phyloP scores from a whole-genome alignment of 1,140 invertebrate species.

The Hycleus phaleratus region DNA sequence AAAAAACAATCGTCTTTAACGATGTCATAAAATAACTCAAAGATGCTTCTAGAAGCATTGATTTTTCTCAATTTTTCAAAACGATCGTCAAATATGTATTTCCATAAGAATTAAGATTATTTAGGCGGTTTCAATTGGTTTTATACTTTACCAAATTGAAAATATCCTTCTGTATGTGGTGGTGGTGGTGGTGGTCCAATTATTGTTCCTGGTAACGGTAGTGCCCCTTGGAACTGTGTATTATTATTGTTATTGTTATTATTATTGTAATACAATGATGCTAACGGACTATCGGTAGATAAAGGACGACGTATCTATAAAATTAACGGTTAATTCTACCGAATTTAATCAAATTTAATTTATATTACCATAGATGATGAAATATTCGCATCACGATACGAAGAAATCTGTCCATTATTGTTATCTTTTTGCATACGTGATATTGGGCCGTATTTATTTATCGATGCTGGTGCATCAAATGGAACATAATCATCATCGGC shows the following conservation, averaged over 20 bases:
- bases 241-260: conserved; percentile 16
- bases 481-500: conserved; percentile 69
- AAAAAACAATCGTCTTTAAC: too few relatives aligned
- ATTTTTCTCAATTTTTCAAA: too few relatives aligned
- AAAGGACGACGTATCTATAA: conserved; percentile 42
- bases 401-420: conserved; percentile 28
- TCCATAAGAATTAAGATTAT: too few relatives aligned
- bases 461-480: conserved; percentile 57
- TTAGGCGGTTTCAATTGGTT: background rate
- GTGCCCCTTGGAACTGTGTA: conserved; percentile 7
- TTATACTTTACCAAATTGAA: background rate
- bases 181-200: conserved; percentile 2
- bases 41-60: too few relatives aligned
- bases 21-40: too few relatives aligned
- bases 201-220: conserved; percentile 19
- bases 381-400: conserved; percentile 34
- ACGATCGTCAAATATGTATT: too few relatives aligned
- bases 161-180: conserved; percentile 13
- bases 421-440: conserved; percentile 55
- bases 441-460: conserved; percentile 73
- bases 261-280: conserved; percentile 46
- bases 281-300: conserved; percentile 47
- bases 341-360: conserved; percentile 6
- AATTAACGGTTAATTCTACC: background rate
- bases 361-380: conserved; percentile 35